Evolutionary conservation across 1,140 invertebrate species (phyloP), one percentile per base, ranked within the genome.

Genomic region (Musca vetustissima): DNA sequence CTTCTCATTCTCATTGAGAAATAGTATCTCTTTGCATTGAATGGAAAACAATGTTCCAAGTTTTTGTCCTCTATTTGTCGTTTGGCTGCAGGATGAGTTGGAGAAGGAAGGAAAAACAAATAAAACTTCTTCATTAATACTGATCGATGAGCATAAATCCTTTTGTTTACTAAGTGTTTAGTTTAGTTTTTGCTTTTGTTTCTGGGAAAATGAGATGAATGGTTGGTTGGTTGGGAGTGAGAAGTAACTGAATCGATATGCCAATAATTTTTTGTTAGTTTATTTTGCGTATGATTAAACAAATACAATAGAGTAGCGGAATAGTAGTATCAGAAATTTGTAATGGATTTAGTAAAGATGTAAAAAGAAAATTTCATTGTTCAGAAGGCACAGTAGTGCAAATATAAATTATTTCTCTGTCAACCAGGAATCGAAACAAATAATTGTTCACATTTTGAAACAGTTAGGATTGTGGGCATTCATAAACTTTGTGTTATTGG

Each of bases 111-210:
- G 17, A 28, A 32, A 59, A 21, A 36, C 52, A 21, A 36, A 66
- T 48, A 76, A 72, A 77, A 80, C 78, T 78, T 80, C 78, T 80
- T 80, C 79, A 80, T 80, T 80, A 80, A 80, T 80, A 76, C 78
- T 80, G 78, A 80, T 80, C 78, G 78, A 80, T 80, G 78, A 76
- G 71, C 78, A 75, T 75, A 77, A 77, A 75, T 76, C 73, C 74
- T 73, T 72, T 75, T 74, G 71, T 69, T 72, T 50, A 24, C 21
- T 9, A 36, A 52, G 19, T 36, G 15, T 61, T 59, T 55, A 22
- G n/a, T 21, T 19, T 52, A 19, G 49, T 52, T 21, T 9, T 21
- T n/a, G n/a, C 17, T 52, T 19, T n/a, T n/a, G n/a, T n/a, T n/a
- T n/a, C n/a, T n/a, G n/a, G n/a, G n/a, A 52, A 19, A 21, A 43